Evolutionary conservation across 2,888 invertebrate genomes (phyloP).

Genomic region (Macrostomum cliftonense): DNA sequence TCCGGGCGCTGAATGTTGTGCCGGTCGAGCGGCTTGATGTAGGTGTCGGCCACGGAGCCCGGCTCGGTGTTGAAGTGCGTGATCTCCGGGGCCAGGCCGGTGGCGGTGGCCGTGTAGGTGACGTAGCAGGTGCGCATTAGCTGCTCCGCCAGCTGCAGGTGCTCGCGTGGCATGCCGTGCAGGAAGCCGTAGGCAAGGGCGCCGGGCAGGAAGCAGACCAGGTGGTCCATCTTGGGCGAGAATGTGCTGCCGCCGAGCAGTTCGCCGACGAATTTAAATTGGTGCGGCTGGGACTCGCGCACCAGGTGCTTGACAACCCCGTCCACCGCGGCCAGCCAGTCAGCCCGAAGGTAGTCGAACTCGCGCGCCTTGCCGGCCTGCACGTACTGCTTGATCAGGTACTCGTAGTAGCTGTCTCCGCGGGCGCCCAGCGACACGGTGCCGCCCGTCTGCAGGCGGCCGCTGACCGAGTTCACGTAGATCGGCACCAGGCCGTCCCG

Average conservation of each 20-base stretch:
- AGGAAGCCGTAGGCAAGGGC: slow-evolving; percentile 71
- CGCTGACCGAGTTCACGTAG: slow-evolving; percentile 82
- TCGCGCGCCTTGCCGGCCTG: slow-evolving; percentile 61
- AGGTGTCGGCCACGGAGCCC: slow-evolving; percentile 30
- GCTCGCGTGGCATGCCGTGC: slow-evolving; percentile 63
- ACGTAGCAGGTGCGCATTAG: slow-evolving; percentile 75
- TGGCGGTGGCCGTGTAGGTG: slow-evolving; percentile 78
- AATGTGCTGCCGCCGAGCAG: slow-evolving; percentile 51
- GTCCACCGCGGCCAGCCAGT: slow-evolving; percentile 61
- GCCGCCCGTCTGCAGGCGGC: slow-evolving; percentile 65
- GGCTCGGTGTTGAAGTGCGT: slow-evolving; percentile 73
- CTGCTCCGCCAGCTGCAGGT: slow-evolving; percentile 67
- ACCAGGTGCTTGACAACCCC: slow-evolving; percentile 62
- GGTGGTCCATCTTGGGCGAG: slow-evolving; percentile 52
- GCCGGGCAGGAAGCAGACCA: slow-evolving; percentile 84
- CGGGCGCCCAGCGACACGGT: slow-evolving; percentile 87
- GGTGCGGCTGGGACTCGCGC: slow-evolving; percentile 54
- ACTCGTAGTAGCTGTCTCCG: slow-evolving; percentile 95
- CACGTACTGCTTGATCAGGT: slow-evolving; percentile 88
- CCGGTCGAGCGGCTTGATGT: slow-evolving; percentile 54
- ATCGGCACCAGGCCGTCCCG: slow-evolving; percentile 85
- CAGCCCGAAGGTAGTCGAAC: slow-evolving; percentile 54
- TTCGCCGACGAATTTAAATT: slow-evolving; percentile 72
- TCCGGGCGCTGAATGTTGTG: slow-evolving; percentile 86
- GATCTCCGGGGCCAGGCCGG: slow-evolving; percentile 84